Base-by-base conservation (phyloP, 2,113 vertebrate genomes). In the Theristicus caerulescens region DNA sequence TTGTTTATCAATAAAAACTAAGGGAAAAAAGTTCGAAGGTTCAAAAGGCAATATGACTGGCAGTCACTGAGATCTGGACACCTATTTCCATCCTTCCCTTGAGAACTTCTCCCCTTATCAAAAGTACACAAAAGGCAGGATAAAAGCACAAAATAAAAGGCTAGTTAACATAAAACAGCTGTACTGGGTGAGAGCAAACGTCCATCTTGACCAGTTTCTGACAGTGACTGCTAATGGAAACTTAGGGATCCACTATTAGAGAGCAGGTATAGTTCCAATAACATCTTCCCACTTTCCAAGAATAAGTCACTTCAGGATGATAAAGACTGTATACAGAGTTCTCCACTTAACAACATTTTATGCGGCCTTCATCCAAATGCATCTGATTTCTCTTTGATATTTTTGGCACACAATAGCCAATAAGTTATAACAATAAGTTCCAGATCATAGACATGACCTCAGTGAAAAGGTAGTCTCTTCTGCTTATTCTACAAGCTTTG, bases 191-290 rank as follows among this genome's bases (percentile, higher is more conserved):
- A 67, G 7, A 85, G 11, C 22, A 74, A 87, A 91, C 4, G 29
- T 71, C n/a, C 32, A 8, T 42, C 47, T 71, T 72, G 38, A 55
- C 6, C 17, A 38, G 27, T 61, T 93, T 79, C 44, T 29, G 27
- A 54, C 38, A 73, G 6, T 14, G 32, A n/a, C 16, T 67, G n/a
- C 16, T 74, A 64, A 54, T 26, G 16, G 29, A 74, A 70, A 4
- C 6, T 36, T 57, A 65, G 29, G 12, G 16, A 77, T 83, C 26
- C 10, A 57, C 44, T 0, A 0, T n/a, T 65, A 32, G 18, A 51
- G 2, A 49, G 8, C 6, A 82, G 55, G 27, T 58, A 62, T 11
- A 52, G 5, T 67, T 88, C 20, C 27, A 42, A n/a, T 18, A 81
- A 38, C 5, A 38, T 42, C 62, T 80, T 52, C 57, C 32, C 7